Conservation (phyloP, 2,797 vertebrate species). For the Artibeus lituratus region DNA sequence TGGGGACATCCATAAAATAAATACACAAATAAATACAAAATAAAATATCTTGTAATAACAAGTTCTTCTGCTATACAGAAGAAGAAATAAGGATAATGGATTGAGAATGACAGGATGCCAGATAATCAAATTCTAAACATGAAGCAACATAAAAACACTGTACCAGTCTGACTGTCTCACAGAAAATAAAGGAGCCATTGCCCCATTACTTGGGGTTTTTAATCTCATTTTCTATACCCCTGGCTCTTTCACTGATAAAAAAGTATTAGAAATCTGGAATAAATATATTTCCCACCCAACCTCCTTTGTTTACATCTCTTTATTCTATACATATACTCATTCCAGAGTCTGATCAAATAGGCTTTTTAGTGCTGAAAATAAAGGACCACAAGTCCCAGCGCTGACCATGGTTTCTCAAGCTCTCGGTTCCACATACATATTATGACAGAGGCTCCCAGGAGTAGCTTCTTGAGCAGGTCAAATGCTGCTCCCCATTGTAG, state of each 20-base stretch:
- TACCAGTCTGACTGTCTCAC: not conserved
- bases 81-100: not conserved
- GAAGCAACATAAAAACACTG: not conserved
- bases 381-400: not conserved
- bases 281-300: not conserved
- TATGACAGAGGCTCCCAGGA: not conserved
- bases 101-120: not conserved
- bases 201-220: not conserved
- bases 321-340: not conserved
- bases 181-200: not conserved
- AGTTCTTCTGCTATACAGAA: not conserved
- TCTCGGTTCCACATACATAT: not conserved
- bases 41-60: not conserved
- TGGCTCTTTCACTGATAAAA: not conserved
- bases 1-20: not conserved
- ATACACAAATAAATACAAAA: not conserved
- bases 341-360: not conserved
- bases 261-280: not conserved
- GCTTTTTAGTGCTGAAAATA: not conserved
- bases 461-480: accelerated
- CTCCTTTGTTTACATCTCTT: not conserved
- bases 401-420: not conserved
- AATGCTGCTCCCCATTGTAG: accelerated
- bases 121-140: not conserved
- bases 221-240: not conserved